Conservation (phyloP, 2,797 vertebrate species). For the Chaetodon trifasciatus region DNA sequence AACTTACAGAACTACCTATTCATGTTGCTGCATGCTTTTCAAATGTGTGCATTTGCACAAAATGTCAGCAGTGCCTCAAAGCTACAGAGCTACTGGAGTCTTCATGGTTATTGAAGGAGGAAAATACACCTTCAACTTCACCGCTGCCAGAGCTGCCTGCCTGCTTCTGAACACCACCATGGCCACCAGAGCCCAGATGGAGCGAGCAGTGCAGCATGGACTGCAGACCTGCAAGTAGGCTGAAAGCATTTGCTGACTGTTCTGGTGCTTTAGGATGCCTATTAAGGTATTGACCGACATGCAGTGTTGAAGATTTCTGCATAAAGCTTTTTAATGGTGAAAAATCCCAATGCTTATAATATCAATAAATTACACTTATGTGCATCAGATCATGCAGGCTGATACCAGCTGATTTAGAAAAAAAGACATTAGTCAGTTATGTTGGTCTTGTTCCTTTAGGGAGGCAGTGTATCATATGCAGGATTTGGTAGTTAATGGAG, state of each 20-base stretch:
- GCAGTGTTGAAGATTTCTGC: neutral
- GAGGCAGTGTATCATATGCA: no score
- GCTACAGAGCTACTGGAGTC: conserved; percentile 65
- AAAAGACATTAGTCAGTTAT: neutral
- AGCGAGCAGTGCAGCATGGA: conserved; percentile 65
- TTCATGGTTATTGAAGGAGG: conserved; percentile 67
- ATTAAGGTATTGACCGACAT: neutral
- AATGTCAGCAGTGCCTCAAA: conserved; percentile 21
- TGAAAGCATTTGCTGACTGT: neutral
- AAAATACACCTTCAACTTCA: conserved; percentile 76
- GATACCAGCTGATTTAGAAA: neutral
- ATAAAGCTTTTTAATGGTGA: neutral
- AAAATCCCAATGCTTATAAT: neutral
- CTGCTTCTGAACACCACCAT: conserved; percentile 70
- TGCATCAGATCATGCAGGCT: no score
- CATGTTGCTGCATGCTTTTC: neutral
- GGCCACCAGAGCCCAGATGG: conserved; percentile 76
- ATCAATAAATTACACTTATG: neutral
- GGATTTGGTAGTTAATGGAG: no score
- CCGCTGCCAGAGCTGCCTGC: conserved; percentile 71
- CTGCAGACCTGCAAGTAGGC: conserved; percentile 86
- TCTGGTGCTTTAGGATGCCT: neutral
- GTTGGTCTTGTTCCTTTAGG: no score
- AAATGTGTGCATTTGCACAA: neutral
- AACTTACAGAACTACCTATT: neutral